Evolutionary conservation across 2,797 vertebrate genomes (phyloP).

Genomic region (Leuciscus waleckii): DNA sequence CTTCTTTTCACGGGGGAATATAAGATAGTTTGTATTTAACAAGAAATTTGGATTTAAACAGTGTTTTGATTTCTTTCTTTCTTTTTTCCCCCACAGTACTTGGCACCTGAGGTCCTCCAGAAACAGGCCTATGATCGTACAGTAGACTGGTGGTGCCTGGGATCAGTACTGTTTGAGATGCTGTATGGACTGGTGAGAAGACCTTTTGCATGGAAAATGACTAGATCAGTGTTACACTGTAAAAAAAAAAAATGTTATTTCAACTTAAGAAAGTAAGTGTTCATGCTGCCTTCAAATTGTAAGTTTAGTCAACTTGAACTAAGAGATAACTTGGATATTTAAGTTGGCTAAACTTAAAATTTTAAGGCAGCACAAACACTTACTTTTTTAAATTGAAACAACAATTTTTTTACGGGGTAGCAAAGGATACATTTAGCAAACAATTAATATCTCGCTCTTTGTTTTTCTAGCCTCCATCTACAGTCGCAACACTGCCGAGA

Average conservation of each 20-base stretch:
- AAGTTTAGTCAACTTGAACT: too few species aligned
- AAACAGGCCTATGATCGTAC: constrained; percentile 85
- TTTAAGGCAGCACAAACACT: too few species aligned
- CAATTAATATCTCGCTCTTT: neutral
- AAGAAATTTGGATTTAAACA: neutral
- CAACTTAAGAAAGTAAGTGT: too few species aligned
- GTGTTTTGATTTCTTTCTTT: neutral
- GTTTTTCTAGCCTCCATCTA: constrained; percentile 79
- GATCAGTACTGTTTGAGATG: constrained; percentile 85
- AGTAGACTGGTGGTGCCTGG: constrained; percentile 85
- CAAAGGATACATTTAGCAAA: neutral
- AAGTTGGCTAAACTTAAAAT: too few species aligned
- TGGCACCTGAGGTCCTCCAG: constrained; percentile 84
- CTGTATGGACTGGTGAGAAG: constrained; percentile 81
- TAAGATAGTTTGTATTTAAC: neutral
- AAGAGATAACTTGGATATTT: too few species aligned
- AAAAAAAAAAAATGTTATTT: too few species aligned
- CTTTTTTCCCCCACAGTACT: constrained; percentile 68
- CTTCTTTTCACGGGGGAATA: neutral
- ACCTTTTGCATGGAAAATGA: neutral
- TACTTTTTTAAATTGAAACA: too few species aligned
- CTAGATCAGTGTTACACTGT: neutral
- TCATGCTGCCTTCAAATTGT: too few species aligned
- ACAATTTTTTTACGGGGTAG: neutral
- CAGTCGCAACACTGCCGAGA: constrained; percentile 84